Evolutionary conservation across 2,888 invertebrate species (phyloP).

Genomic region (Balanococcus diminutus): DNA sequence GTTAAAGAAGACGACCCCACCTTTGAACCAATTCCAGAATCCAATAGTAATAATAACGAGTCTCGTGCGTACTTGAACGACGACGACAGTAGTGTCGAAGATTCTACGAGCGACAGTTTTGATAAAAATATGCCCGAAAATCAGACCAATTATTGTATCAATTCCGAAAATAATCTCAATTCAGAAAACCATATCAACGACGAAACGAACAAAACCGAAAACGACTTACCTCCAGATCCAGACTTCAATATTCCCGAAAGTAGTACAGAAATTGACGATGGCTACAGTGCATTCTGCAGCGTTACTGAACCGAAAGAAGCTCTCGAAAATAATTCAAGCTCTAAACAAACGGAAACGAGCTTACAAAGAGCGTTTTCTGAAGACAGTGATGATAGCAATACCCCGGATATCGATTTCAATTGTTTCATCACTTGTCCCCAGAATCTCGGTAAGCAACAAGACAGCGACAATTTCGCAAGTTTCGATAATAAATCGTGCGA

Average conservation of each 20-base stretch:
- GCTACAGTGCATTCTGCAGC: neutral
- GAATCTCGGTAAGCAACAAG: slow-evolving; percentile 28
- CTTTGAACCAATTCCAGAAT: neutral
- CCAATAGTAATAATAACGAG: neutral
- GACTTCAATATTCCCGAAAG: neutral
- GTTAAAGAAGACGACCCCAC: neutral
- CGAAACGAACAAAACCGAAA: neutral
- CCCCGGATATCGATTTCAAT: neutral
- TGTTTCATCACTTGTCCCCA: neutral
- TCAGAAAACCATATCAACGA: neutral
- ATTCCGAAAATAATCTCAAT: neutral
- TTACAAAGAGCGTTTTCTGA: slow-evolving; percentile 4
- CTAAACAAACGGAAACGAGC: neutral
- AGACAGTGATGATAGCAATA: slow-evolving; percentile 6
- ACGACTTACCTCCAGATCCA: neutral
- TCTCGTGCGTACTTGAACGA: neutral
- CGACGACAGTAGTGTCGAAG: neutral
- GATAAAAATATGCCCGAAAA: neutral
- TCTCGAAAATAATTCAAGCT: neutral
- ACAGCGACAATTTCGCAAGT: neutral
- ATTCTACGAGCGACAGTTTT: neutral
- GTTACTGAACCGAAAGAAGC: neutral
- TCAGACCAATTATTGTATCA: neutral
- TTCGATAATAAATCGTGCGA: neutral
- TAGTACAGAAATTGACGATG: neutral